Evolutionary conservation across 2,797 vertebrate genomes (phyloP), one percentile per base, ranked within the genome.

Genomic region (Pristis pectinata): DNA sequence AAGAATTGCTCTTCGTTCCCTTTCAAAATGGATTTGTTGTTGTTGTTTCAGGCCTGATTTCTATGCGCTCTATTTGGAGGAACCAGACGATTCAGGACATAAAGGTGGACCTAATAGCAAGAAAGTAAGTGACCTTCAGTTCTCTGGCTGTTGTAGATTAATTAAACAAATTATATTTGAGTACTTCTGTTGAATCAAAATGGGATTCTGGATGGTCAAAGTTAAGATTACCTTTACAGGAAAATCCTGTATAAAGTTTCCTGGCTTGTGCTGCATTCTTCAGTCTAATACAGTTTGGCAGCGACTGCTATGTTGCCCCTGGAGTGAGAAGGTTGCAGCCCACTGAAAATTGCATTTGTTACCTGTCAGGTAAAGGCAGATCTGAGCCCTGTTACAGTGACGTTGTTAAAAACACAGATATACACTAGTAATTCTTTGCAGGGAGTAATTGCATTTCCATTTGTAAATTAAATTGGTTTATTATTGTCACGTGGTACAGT

Each of bases 21-120:
- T 94, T 97, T 97, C 97, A 97, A 97, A 97, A 97, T 98, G 97
- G 97, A 97, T 95, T 97, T 97, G 96, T 97, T 97, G 97, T 96
- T 97, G 96, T 97, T 97, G 97, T 96, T 97, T 96, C 97, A 99
- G 99, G 97, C 99, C 99, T 96, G 98, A 99, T 96, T 99, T 99
- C 97, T 98, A 97, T 97, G 99, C 98, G 80, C 96, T 99, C 95
- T 99, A 99, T 97, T 97, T 99, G 97, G 98, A 99, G 97, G 99
- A 99, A 96, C 99, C 99, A 34, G 99, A 99, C 97, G 97, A 97
- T 95, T 98, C 99, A 76, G 99, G 99, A 95, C 99, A 99, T 96
- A 96, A 0, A 1, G 97, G 96, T 37, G 98, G 99, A 96, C 99
- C 99, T 2, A 96, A 98, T 96, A 98, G 98, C 95, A 98, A 98